Conservation (phyloP, 2,888 invertebrate genomes). For the Andrena haemorrhoa region DNA sequence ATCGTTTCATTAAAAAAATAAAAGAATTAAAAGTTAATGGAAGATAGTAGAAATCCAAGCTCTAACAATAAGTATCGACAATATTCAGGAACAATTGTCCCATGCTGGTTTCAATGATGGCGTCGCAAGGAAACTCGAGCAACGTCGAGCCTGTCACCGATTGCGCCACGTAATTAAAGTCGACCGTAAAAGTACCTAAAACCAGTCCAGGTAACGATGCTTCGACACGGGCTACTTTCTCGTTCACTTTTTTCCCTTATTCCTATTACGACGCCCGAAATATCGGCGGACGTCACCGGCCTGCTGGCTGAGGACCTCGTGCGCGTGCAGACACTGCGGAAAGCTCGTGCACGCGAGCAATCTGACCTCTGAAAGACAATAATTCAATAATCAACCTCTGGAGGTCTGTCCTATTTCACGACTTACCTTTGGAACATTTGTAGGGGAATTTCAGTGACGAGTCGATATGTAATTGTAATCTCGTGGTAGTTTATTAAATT, state of each 20-base stretch:
- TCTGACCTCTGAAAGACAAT: conserved; percentile 67
- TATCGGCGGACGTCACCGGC: conserved; percentile 62
- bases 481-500: no score
- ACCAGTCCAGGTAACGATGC: conserved; percentile 43
- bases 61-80: no score
- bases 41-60: no score
- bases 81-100: neutral
- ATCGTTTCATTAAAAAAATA: neutral
- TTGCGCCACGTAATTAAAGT: conserved; percentile 59
- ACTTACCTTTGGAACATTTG: neutral
- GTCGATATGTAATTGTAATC: no score
- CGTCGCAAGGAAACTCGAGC: conserved; percentile 17
- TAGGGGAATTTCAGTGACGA: no score
- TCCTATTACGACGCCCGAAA: conserved; percentile 56
- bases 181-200: conserved; percentile 25
- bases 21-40: neutral
- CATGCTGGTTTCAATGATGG: neutral
- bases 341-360: conserved; percentile 39
- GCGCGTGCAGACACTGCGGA: conserved; percentile 35
- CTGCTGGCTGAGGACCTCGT: conserved; percentile 76
- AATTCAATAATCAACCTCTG: conserved; percentile 35
- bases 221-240: conserved; percentile 50
- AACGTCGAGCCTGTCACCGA: conserved; percentile 11
- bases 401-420: neutral
- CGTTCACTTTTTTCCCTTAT: conserved; percentile 43